Percentiles rank a stretch among this genome's conserved stretches.
These are phyloP conservation scores for Montifringilla adamsi DNA, from an alignment of 2,113 vertebrate genomes.

Conservation along the genomic window DNA sequence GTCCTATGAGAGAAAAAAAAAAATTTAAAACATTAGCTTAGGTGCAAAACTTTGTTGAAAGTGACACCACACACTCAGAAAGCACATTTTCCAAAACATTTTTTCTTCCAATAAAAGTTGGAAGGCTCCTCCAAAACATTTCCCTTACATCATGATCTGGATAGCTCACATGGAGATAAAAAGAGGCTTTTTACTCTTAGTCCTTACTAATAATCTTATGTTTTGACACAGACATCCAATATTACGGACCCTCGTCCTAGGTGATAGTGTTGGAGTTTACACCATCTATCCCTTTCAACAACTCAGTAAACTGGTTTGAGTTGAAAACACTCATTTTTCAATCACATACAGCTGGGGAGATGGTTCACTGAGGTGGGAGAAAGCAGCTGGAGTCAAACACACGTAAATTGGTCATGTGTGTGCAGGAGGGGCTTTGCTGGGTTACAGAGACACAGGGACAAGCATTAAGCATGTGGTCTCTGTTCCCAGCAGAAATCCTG, in stretches of 20 bases:
- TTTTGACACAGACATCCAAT: neutral
- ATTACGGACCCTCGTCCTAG: neutral
- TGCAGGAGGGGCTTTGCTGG: neutral
- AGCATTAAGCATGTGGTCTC: neutral
- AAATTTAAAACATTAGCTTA: neutral
- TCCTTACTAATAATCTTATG: neutral
- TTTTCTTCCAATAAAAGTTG: neutral
- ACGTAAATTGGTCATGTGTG: fast-evolving
- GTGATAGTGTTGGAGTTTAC: neutral
- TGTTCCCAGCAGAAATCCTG: neutral
- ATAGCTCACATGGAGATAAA: neutral
- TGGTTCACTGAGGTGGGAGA: neutral
- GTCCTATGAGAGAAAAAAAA: neutral
- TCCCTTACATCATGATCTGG: neutral
- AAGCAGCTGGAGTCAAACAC: neutral
- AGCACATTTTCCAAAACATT: neutral
- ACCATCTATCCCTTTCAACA: neutral
- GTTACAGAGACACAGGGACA: fast-evolving
- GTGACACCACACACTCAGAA: neutral
- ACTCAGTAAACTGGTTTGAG: neutral
- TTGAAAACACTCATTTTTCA: neutral
- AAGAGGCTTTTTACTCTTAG: neutral
- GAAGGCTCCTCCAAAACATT: neutral
- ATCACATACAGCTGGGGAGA: neutral
- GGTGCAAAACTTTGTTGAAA: neutral